Percentiles rank a stretch among this genome's conserved stretches.
Evolutionary conservation across 2,888 invertebrate species (phyloP).

Genomic region (Nymphalis polychloros): DNA sequence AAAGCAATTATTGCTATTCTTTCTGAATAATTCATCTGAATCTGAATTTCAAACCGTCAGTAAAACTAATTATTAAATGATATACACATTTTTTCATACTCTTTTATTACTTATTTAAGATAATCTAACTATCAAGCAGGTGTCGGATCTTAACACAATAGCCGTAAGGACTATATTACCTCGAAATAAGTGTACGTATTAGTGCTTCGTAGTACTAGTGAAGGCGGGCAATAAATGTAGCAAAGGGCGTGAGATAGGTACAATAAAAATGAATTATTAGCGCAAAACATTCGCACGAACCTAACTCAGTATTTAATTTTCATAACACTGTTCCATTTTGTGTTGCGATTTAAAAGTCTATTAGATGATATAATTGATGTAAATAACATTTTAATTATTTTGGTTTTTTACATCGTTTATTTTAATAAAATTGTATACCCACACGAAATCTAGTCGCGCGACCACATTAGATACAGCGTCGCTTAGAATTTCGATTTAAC

Average conservation of each 20-base stretch:
- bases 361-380: constrained; percentile 7
- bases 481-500: too few species aligned
- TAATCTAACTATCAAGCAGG: constrained; percentile 3
- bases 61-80: constrained; percentile 35
- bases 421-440: neutral
- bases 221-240: constrained; percentile 77
- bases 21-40: constrained; percentile 31
- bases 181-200: constrained; percentile 32
- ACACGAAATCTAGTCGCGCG: neutral
- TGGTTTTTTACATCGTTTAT: neutral
- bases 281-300: constrained; percentile 70
- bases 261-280: constrained; percentile 81
- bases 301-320: constrained; percentile 47
- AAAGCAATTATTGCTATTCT: constrained; percentile 37
- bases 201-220: constrained; percentile 49
- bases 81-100: constrained; percentile 32
- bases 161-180: constrained; percentile 24
- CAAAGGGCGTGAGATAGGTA: constrained; percentile 77
- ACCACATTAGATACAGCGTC: too few species aligned
- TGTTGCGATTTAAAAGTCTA: constrained; percentile 21
- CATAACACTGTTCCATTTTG: constrained; percentile 42
- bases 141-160: constrained; percentile 15
- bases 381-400: neutral
- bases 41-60: constrained; percentile 20
- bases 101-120: constrained; percentile 30